Percentiles rank a stretch among this genome's conserved stretches.
Conservation (phyloP, 2,113 vertebrate genomes). For the Daphoenositta chrysoptera region DNA sequence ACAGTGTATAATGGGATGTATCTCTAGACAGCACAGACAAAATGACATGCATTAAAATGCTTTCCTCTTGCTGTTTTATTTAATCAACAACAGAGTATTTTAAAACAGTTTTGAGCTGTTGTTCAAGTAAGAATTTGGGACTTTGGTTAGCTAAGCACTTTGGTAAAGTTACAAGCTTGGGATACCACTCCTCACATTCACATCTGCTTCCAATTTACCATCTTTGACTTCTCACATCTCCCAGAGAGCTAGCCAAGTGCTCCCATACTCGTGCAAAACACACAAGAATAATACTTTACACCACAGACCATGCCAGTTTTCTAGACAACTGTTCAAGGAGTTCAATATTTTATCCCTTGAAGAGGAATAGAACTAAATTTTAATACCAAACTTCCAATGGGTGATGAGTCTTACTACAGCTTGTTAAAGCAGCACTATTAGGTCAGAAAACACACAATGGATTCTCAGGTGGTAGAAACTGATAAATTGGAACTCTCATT, state of each 20-base stretch:
- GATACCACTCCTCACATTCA: background rate
- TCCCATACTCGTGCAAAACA: background rate
- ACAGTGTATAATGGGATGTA: background rate
- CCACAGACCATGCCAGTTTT: background rate
- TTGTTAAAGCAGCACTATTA: background rate
- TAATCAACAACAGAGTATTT: background rate
- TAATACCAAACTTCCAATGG: background rate
- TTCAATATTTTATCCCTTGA: background rate
- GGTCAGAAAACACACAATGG: background rate
- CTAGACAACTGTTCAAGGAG: background rate
- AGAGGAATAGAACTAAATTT: background rate
- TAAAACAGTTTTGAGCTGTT: background rate
- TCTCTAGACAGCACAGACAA: background rate
- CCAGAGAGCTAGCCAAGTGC: background rate
- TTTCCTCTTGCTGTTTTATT: background rate
- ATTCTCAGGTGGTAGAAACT: background rate
- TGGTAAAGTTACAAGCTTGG: background rate
- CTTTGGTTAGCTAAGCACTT: background rate
- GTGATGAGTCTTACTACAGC: background rate
- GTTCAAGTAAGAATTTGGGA: background rate
- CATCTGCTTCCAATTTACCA: slow-evolving; percentile 4
- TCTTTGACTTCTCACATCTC: slow-evolving; percentile 1
- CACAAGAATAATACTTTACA: background rate
- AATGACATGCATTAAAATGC: background rate
- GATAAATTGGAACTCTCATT: background rate